phyloP scores from a whole-genome alignment of 1,140 invertebrate genomes.

The Procambarus clarkii region DNA sequence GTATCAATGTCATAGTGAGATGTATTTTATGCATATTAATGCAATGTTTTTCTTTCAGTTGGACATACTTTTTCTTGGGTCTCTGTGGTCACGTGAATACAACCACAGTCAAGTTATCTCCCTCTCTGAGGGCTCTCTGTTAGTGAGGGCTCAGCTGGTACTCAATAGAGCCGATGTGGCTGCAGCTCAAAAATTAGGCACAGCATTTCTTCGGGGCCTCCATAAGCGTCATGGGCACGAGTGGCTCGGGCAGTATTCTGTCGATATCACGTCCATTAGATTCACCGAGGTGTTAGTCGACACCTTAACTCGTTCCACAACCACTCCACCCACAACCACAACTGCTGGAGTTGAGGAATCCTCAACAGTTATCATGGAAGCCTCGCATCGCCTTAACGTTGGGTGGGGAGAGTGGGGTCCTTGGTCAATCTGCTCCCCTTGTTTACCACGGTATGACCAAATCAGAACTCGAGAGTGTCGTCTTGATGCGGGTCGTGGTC shows the following conservation, averaged over 20 bases:
- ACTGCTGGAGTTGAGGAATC: constrained; percentile 73
- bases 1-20: no score
- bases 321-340: constrained; percentile 69
- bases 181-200: constrained; percentile 74
- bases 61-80: constrained; percentile 72
- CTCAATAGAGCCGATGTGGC: constrained; percentile 65
- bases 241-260: constrained; percentile 74
- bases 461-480: constrained; percentile 71
- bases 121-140: constrained; percentile 62
- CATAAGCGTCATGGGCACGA: constrained; percentile 74
- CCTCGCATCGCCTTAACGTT: constrained; percentile 62
- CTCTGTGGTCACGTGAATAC: constrained; percentile 72
- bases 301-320: constrained; percentile 23
- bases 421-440: constrained; percentile 73
- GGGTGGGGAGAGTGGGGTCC: constrained; percentile 72
- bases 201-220: constrained; percentile 75
- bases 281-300: constrained; percentile 73
- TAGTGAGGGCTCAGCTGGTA: constrained; percentile 55
- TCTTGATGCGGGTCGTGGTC: constrained; percentile 67
- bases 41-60: constrained; percentile 69
- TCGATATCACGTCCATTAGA: constrained; percentile 76
- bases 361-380: constrained; percentile 67
- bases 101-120: constrained; percentile 69
- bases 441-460: constrained; percentile 67
- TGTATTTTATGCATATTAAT: not conserved